phyloP scores from a whole-genome alignment of 2,888 invertebrate genomes.

The Agrochola circellaris region DNA sequence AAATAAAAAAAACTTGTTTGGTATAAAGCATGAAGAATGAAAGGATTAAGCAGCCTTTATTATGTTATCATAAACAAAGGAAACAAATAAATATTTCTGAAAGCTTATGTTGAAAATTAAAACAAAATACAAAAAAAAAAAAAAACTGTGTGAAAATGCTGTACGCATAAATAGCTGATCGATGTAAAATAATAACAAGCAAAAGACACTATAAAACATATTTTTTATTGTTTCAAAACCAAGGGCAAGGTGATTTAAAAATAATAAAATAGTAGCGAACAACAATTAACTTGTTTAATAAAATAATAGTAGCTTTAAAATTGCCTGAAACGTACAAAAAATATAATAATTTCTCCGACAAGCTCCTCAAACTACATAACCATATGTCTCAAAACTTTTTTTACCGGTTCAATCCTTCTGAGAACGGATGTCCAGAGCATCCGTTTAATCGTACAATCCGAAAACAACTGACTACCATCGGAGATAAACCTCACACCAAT shows the following conservation, averaged over 20 bases:
- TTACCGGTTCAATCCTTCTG: constrained; percentile 84
- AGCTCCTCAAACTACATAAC: constrained; percentile 59
- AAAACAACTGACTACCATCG: constrained; percentile 69
- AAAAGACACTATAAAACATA: not conserved
- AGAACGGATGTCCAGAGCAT: constrained; percentile 87
- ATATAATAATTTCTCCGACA: constrained; percentile 22
- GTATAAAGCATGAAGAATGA: not conserved
- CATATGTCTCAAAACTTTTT: constrained; percentile 69
- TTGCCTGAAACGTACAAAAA: not conserved
- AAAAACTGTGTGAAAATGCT: constrained; percentile 1
- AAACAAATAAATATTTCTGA: not conserved
- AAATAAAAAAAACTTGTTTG: no score
- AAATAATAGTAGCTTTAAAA: not conserved
- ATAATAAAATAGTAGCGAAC: constrained; percentile 3
- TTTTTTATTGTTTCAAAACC: not conserved
- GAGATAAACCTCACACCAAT: constrained; percentile 34
- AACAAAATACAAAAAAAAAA: not conserved
- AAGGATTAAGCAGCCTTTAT: not conserved
- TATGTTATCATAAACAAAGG: not conserved
- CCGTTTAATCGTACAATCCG: constrained; percentile 82
- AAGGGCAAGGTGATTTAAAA: not conserved
- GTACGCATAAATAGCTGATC: not conserved
- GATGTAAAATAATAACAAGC: constrained; percentile 8
- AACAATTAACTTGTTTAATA: not conserved
- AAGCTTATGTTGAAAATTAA: not conserved